phyloP scores from a whole-genome alignment of 35 echinoderm and acorn worm species.

The Hemicentrotus pulcherrimus region DNA sequence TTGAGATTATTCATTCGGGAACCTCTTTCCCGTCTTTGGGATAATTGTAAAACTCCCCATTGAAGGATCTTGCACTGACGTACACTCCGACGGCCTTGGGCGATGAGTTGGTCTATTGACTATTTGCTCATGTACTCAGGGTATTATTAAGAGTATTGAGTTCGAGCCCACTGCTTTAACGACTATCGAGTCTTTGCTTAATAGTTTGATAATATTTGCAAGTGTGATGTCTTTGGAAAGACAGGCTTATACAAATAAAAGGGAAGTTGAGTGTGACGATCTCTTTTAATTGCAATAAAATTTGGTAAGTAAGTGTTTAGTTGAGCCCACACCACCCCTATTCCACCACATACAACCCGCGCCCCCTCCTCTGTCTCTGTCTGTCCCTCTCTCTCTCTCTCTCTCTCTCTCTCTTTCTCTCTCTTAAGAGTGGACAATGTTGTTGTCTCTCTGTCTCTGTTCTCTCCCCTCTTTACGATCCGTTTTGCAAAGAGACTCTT shows the following conservation, averaged over 20 bases:
- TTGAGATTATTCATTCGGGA: background rate
- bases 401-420: too few relatives aligned
- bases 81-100: background rate
- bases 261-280: background rate
- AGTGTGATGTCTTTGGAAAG: background rate
- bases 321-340: too few relatives aligned
- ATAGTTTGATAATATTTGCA: constrained; percentile 20
- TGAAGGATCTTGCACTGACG: background rate
- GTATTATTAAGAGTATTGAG: background rate
- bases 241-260: background rate
- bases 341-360: too few relatives aligned
- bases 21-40: background rate
- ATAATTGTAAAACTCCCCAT: background rate
- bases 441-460: too few relatives aligned
- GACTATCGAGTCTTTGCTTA: background rate
- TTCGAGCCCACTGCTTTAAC: background rate
- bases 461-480: too few relatives aligned
- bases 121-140: background rate
- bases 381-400: too few relatives aligned
- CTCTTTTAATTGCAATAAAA: background rate
- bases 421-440: too few relatives aligned
- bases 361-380: too few relatives aligned
- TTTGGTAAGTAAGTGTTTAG: background rate
- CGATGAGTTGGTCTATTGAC: background rate
- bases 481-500: too few relatives aligned